These are phyloP conservation scores for Parnassius apollo DNA, from an alignment of 2,888 invertebrate species.

Conservation along the genomic window DNA sequence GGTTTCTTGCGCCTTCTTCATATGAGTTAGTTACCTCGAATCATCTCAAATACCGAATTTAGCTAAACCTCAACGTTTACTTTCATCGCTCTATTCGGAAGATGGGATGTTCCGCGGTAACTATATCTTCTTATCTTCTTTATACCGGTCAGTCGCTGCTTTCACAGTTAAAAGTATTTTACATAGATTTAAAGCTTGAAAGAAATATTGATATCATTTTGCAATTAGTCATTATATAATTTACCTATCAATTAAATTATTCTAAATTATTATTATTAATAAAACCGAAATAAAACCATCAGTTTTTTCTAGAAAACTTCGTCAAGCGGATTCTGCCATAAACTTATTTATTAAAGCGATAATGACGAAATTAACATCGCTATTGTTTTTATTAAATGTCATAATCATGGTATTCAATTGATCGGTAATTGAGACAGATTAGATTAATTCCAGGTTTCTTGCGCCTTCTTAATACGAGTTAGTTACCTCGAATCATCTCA, in stretches of 20 bases:
- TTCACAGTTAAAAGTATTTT: neutral
- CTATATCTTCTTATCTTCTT: neutral
- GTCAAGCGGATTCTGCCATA: too few relatives aligned
- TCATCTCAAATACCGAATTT: neutral
- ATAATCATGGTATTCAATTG: too few relatives aligned
- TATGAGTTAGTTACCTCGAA: conserved; percentile 5
- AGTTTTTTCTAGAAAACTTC: too few relatives aligned
- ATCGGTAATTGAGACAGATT: too few relatives aligned
- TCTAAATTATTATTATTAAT: neutral
- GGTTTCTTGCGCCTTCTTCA: neutral
- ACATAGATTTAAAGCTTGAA: too few relatives aligned
- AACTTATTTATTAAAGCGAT: too few relatives aligned
- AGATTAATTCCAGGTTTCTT: neutral
- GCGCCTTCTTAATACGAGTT: neutral
- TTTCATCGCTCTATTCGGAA: neutral
- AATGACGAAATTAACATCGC: too few relatives aligned
- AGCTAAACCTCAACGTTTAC: neutral
- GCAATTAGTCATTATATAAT: too few relatives aligned
- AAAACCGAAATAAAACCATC: neutral
- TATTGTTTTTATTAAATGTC: too few relatives aligned
- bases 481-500: neutral
- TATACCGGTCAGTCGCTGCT: too few relatives aligned
- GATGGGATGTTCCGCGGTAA: neutral
- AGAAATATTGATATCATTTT: neutral
- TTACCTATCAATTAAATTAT: neutral